phyloP scores from a whole-genome alignment of 2,888 invertebrate genomes.

The Scaptomyza parva region DNA sequence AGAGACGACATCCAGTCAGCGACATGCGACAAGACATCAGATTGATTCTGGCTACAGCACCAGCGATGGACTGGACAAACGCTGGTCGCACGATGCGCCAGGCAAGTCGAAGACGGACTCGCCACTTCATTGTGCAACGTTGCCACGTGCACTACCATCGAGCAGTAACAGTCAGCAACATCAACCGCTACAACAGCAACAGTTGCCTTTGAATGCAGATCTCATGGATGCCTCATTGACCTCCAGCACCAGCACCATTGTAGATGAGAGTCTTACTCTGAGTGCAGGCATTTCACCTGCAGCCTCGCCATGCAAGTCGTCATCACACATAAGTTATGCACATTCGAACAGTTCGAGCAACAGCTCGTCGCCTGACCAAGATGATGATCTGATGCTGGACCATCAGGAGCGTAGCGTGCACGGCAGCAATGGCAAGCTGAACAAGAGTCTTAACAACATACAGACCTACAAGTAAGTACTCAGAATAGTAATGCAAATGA shows the following conservation, averaged over 20 bases:
- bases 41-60: conserved; percentile 96
- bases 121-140: conserved; percentile 73
- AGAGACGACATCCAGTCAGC: conserved; percentile 70
- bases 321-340: conserved; percentile 64
- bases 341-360: conserved; percentile 82
- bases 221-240: conserved; percentile 82
- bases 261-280: conserved; percentile 75
- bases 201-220: conserved; percentile 67
- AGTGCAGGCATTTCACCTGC: conserved; percentile 57
- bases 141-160: conserved; percentile 73
- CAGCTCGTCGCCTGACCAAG: conserved; percentile 82
- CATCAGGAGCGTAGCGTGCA: conserved; percentile 71
- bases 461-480: conserved; percentile 83
- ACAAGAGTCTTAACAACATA: conserved; percentile 83
- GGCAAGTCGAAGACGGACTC: conserved; percentile 83
- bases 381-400: conserved; percentile 79
- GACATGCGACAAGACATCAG: conserved; percentile 87
- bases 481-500: neutral
- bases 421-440: conserved; percentile 79
- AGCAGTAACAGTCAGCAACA: conserved; percentile 24
- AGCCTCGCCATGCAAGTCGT: conserved; percentile 72
- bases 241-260: conserved; percentile 81
- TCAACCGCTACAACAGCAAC: conserved; percentile 38
- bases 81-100: conserved; percentile 91
- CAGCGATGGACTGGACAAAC: conserved; percentile 92